A percentile compares a stretch with the other conserved stretches of the same genome.
phyloP scores from a whole-genome alignment of 2,797 vertebrate genomes.

The Eutrigla gurnardus region DNA sequence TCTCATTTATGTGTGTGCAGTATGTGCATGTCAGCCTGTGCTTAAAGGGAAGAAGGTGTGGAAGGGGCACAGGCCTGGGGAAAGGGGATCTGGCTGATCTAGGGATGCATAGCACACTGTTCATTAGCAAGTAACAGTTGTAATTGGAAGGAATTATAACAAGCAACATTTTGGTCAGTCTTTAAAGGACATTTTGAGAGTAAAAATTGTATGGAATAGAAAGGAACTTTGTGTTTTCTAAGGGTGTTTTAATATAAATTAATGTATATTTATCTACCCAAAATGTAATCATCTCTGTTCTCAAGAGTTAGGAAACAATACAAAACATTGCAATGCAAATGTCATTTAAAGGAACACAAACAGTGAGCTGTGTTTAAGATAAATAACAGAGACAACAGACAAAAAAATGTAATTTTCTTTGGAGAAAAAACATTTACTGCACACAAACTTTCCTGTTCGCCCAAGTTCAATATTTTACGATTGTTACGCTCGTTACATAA shows the following conservation, averaged over 20 bases:
- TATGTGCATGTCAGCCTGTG: constrained; percentile 55
- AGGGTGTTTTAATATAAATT: neutral
- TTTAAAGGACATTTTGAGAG: neutral
- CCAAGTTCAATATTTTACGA: too few relatives aligned
- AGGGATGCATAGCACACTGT: constrained; percentile 32
- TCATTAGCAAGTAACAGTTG: constrained; percentile 30
- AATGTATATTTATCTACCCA: neutral
- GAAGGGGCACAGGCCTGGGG: constrained; percentile 47
- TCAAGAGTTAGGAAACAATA: neutral
- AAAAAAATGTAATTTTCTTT: too few relatives aligned
- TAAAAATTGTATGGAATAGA: neutral
- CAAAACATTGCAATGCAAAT: neutral
- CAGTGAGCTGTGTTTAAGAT: neutral
- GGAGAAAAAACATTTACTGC: neutral
- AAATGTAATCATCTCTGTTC: neutral
- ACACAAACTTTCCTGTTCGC: too few relatives aligned
- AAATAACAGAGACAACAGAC: too few relatives aligned
- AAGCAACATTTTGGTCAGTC: neutral
- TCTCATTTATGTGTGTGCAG: constrained; percentile 58
- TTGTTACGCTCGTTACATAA: neutral
- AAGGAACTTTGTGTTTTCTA: neutral
- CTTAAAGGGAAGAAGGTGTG: constrained; percentile 58
- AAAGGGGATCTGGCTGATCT: constrained; percentile 29
- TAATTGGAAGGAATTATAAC: constrained; percentile 16
- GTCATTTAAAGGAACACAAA: neutral